Base-by-base conservation (phyloP, 2,797 vertebrate genomes). In the Danio albolineatus region DNA sequence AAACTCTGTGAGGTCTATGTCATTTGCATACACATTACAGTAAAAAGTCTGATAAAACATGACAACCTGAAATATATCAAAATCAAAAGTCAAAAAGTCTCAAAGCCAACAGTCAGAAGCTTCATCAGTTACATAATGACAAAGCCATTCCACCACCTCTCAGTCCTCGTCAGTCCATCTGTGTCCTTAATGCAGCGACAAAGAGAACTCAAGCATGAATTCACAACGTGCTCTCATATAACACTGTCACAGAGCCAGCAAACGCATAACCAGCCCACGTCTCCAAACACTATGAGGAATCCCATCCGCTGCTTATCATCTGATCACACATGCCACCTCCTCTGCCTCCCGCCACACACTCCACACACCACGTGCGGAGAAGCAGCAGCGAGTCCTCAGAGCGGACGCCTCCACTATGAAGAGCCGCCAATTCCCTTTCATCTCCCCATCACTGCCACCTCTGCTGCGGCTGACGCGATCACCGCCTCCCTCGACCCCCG, bases 381-480 rank as follows among this genome's bases (percentile, higher is more conserved):
- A 59, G 12, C 54, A 46, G 16, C 48, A 69, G 65, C 60, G 73
- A 80, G 51, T 71, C 78, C 49, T 53, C 51, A 66, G 16, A 44
- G 41, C 54, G 64, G 28, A n/a, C 71, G 64, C 77, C 76, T 64
- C 72, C 60, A 14, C 83, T 43, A 57, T 54, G 87, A 80, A 89
- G 86, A 84, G 83, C 86, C 71, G 87, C 90, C 84, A 91, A 89
- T 90, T 91, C 90, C 88, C 89, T 82, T 88, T 62, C 86, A 72
- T 83, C 83, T 90, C 90, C 90, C 91, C 91, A 91, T 93, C 88
- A 80, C 82, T 10, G 43, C 90, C 90, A 69, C 91, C 91, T 88
- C 85, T 87, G 71, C 67, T 59, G 64, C 10, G 87, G 84, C 87
- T 93, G 93, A 94, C 91, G 92, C 90, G 92, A 88, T 89, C 79